Evolutionary conservation across 1,140 invertebrate genomes (phyloP), one percentile per base, ranked within the genome.

Genomic region (Zaprionus taronus): DNA sequence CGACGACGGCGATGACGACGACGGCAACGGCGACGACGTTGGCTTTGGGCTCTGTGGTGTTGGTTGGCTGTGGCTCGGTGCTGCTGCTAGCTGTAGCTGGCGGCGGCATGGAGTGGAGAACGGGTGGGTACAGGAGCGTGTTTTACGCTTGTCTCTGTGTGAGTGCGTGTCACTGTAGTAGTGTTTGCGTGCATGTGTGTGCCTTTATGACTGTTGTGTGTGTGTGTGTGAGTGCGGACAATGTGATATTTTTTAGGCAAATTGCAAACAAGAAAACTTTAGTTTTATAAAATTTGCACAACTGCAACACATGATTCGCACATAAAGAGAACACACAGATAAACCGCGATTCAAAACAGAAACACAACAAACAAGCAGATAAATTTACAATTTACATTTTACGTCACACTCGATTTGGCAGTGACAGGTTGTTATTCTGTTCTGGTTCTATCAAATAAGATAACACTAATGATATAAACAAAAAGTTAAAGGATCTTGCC

Each of bases 81-180:
- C 53, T 62, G 58, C 57, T 75, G 63, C 80, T 57, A 49, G 77
- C 64, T 75, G 67, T 73, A 73, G 72, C 72, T 73, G 55, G 55
- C 44, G 60, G 61, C 80, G 83, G 80, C 73, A 63, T 83, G 77
- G 26, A 76, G 84, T 89, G 83, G 84, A 87, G 83, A 81, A 83
- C 77, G 69, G 73, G 73, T 84, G 77, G 78, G 84, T 89, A 89
- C 84, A 89, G 84, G 85, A 89, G 84, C 85, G 85, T 89, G 85
- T 87, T 89, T 89, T 78, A 74, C 83, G 83, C 73, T 89, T 79
- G 84, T 77, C 69, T 87, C 47, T 73, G 72, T 61, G 5, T 81
- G 47, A 67, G 20, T 77, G 62, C 66, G 55, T 78, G 58, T 67
- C 28, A 34, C 41, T 62, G 69, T 77, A 63, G 34, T 72, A 53